Evolutionary conservation across 2,797 vertebrate species (phyloP), one percentile per base, ranked within the genome.

Genomic region (Sparidentex hasta): DNA sequence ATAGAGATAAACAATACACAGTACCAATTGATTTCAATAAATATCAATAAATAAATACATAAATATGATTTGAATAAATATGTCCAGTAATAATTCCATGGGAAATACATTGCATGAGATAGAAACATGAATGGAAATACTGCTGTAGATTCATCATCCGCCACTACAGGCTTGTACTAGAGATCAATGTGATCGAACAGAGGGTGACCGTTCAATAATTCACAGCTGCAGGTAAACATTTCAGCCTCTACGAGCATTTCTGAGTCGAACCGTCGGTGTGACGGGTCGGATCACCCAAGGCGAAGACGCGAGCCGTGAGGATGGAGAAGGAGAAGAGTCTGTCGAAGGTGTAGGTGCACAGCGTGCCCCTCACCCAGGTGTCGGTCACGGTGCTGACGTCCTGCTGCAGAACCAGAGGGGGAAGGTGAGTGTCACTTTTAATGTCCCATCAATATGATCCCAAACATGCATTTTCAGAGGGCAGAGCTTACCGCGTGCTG

Each of bases 301-400:
- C 93, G 29, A 95, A 96, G 57, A 96, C 93, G 0, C 96, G 94
- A 23, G 95, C 94, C 1, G 85, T 74, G 62, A 95, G 44, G 76
- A 95, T 90, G 50, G 96, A 96, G 88, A 96, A 96, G 68, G 96
- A 95, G 82, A 91, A 94, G 46, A 96, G 90, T 11, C 95, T 80
- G 41, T 95, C 86, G 57, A 93, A 33, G n/a, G 79, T 90, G 91
- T 95, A 88, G 38, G 38, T 38, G 78, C 91, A 95, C 46, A 94
- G 43, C 0, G 38, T 38, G 38, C 11, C 38, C 38, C 7, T 38
- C 38, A 38, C 11, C 38, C 38, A 38, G 38, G 8, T 38, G 9
- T 38, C 38, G 38, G 38, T 38, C 38, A 38, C 38, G 8, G 33
- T 11, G 0, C 0, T 38, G 17, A 0, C 6, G 18, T 48, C 61